Evolutionary conservation across 2,888 invertebrate species (phyloP), one percentile per base, ranked within the genome.

Genomic region (Timandra comae): DNA sequence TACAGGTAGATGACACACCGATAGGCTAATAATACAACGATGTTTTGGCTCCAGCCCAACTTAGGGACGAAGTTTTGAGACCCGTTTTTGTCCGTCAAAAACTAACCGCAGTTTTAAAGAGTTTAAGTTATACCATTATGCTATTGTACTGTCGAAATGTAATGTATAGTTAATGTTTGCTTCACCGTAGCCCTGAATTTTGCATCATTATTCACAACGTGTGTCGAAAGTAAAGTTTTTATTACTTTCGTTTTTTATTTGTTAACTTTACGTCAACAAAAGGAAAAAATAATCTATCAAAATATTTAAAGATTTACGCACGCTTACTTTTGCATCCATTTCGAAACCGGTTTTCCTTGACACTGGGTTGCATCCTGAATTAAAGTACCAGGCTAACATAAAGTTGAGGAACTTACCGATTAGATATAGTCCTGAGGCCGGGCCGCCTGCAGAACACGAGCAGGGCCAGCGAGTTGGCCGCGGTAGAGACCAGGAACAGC

Each of bases 341-440:
- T 45, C 37, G 46, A 44, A 42, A 46, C 45, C 29, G 29, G 43
- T 41, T 41, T 42, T 35, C 52, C 54, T 54, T 52, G 47, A 30
- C 33, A 5, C 6, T 16, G 16, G 19, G 13, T 27, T 27, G 16
- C 36, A 46, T 53, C 48, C 46, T 46, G 38, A 30, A 27, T 32
- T 31, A 30, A 33, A 31, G 41, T 47, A 43, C 43, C 31, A 49
- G 43, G 35, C 29, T 26, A 12, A 4, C 12, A 41, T 43, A 21
- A 39, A 40, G 28, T 13, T 16, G 27, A 32, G 34, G 26, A 60
- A 66, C 86, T 81, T 79, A 92, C 92, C 92, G 89, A 87, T 94
- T 93, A 37, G 93, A 93, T 54, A 93, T 90, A 47, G 93, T 93
- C 59, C 93, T 87, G 29, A 93, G 81, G 28, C 91, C 90, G 30